Base-by-base conservation (phyloP, 2,113 vertebrate species). In the Nannobrachium achirus region DNA sequence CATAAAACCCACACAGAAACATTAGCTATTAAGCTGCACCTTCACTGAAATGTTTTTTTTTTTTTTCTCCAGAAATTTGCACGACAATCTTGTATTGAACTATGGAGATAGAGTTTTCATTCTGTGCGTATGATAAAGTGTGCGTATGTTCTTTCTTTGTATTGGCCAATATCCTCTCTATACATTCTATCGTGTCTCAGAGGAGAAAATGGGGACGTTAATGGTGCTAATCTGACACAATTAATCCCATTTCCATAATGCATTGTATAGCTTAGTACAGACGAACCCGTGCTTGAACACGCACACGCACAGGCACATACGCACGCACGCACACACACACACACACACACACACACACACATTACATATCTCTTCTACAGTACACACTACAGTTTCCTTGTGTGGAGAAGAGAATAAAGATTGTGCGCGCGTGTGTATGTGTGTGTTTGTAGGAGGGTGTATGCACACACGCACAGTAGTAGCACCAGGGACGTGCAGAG, bases 211-310 rank as follows among this genome's bases (percentile, higher is more conserved):
- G 33, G 71, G 10, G 56, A 73, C 63, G 80, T 74, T 69, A 81
- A 76, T 61, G 65, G 58, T 58, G 82, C 71, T 77, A 80, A 87
- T 81, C 73, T 82, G 67, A 60, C 51, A 75, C 60, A 79, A 81
- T 76, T 83, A 87, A 79, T 76, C 68, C 63, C 33, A 76, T 51
- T 74, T 83, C 68, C 65, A 75, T 61, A 6, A 13, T 60, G 61
- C 73, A 66, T 60, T 62, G 13, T 72, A 46, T 50, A 45, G 52
- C 33, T 53, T 18, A 15, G 9, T 50, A 8, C 49, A 50, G 66
- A 58, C 71, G 33, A 76, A 62, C 61, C 51, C 68, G 52, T 42
- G n/a, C n/a, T n/a, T n/a, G n/a, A n/a, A n/a, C 56, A 58, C n/a
- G 46, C 60, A n/a, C 33, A 56, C 40, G 8, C 19, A n/a, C n/a